These are phyloP conservation scores for crab-eating macaque (Macaca fascicularis) DNA, from an alignment of 2,113 vertebrate genomes.

Conservation along the genomic window T2T-MFA8v1.1 NC_088379.1:41213001-41213500, in stretches of 20 bases:
- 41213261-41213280: slow-evolving; percentile 95
- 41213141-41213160: background rate
- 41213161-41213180: slow-evolving; percentile 35
- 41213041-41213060: background rate
- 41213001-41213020: background rate
- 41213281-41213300: slow-evolving; percentile 99
- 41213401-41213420: slow-evolving; percentile 94
- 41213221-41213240: slow-evolving; percentile 87
- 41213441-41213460: slow-evolving; percentile 94
- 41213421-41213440: slow-evolving; percentile 99
- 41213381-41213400: slow-evolving; percentile 94
- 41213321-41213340: slow-evolving; percentile 86
- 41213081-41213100: slow-evolving; percentile 27
- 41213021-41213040: background rate
- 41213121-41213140: slow-evolving; percentile 48
- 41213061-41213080: slow-evolving; percentile 62
- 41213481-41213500: slow-evolving; percentile 93
- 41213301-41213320: slow-evolving; percentile 91
- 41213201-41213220: slow-evolving; percentile 84
- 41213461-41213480: slow-evolving; percentile 92
- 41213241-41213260: slow-evolving; percentile 89
- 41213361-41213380: slow-evolving; percentile 95
- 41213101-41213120: slow-evolving; percentile 55
- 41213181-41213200: slow-evolving; percentile 49
- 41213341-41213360: slow-evolving; percentile 94